A percentile compares a stretch with the other conserved stretches of the same genome.
These are phyloP conservation scores for Ivindomyrus marchei DNA, from an alignment of 2,113 vertebrate genomes.

Conservation along the genomic window DNA sequence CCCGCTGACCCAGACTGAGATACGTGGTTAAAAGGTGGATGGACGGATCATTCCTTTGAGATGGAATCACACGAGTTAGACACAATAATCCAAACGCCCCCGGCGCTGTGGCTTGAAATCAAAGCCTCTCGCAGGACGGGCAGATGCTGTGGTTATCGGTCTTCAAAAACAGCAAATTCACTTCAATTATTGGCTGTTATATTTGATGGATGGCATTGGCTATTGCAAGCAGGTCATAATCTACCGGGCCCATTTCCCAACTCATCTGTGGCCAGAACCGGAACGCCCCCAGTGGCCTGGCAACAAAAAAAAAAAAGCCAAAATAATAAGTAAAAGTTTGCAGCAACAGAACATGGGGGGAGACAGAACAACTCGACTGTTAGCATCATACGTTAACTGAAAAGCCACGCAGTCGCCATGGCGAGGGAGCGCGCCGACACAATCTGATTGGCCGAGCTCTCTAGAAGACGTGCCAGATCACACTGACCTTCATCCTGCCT, in stretches of 20 bases:
- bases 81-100: background rate
- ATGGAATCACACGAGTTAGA: background rate
- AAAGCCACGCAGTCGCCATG: background rate
- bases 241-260: background rate
- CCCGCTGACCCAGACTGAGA: background rate
- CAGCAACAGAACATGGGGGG: background rate
- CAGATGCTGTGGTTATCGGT: background rate
- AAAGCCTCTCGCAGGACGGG: background rate
- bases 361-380: background rate
- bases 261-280: background rate
- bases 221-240: conserved; percentile 7
- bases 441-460: conserved; percentile 1
- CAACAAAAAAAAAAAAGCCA: background rate
- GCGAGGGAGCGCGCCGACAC: background rate
- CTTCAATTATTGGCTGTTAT: background rate
- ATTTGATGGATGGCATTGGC: conserved; percentile 11
- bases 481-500: background rate
- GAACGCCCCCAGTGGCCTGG: background rate
- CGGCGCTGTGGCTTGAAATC: background rate
- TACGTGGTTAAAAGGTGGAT: background rate
- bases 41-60: background rate
- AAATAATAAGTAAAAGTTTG: background rate
- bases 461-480: background rate
- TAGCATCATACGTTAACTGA: background rate
- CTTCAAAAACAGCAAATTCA: background rate